phyloP scores from a whole-genome alignment of 2,888 invertebrate species.

The Lamproptera curius region DNA sequence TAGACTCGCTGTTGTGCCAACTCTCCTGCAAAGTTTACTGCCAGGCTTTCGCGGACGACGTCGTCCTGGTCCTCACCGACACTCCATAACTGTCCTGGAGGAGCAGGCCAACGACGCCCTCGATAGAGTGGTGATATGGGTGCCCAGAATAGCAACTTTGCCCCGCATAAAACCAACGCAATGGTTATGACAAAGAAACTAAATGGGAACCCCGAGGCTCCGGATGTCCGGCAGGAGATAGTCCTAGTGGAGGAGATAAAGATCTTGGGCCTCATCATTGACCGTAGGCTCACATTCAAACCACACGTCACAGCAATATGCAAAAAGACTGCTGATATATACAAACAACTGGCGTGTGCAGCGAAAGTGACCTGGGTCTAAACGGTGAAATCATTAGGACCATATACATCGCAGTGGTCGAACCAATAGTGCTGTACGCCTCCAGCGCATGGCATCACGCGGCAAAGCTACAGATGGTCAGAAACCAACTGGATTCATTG shows the following conservation, averaged over 20 bases:
- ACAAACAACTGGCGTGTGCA: constrained; percentile 16
- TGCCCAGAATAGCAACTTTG: constrained; percentile 2
- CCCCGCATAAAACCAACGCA: constrained; percentile 7
- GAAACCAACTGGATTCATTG: neutral
- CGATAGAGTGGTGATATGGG: neutral
- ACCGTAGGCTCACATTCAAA: constrained; percentile 11
- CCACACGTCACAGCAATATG: constrained; percentile 8
- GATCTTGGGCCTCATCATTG: constrained; percentile 13
- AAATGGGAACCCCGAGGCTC: neutral
- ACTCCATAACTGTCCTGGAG: neutral
- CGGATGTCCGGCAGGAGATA: neutral
- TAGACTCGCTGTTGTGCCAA: neutral
- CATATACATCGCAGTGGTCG: neutral
- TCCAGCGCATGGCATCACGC: neutral
- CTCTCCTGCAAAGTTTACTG: neutral
- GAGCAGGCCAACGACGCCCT: constrained; percentile 7
- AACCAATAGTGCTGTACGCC: neutral
- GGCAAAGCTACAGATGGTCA: neutral
- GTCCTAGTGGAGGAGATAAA: neutral
- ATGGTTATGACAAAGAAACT: constrained; percentile 8
- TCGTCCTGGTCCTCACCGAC: constrained; percentile 12
- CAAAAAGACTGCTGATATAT: constrained; percentile 4
- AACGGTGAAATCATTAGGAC: neutral
- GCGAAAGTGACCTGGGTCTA: neutral
- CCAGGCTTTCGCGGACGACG: constrained; percentile 18